Conservation (phyloP, 2,888 invertebrate genomes). For the Spodoptera exigua region DNA sequence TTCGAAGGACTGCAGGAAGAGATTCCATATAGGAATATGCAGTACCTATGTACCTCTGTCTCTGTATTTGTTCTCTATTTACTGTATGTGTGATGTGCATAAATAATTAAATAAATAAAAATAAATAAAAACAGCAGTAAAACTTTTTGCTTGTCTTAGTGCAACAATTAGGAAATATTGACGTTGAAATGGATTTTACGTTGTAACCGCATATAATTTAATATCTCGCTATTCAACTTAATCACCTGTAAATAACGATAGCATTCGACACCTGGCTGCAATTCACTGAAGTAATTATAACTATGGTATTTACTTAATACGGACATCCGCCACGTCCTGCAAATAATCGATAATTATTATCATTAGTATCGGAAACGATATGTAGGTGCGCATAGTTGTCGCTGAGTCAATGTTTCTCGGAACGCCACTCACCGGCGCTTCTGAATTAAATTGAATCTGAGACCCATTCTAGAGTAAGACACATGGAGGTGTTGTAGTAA, state of each 20-base stretch:
- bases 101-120: too few relatives aligned
- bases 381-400: constrained; percentile 56
- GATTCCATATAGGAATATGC: too few relatives aligned
- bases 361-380: constrained; percentile 73
- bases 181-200: constrained; percentile 52
- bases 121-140: constrained; percentile 37
- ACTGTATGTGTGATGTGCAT: too few relatives aligned
- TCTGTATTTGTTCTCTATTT: too few relatives aligned
- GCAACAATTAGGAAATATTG: constrained; percentile 37
- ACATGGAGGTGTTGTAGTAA: constrained; percentile 64
- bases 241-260: constrained; percentile 23
- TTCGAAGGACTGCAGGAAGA: too few relatives aligned
- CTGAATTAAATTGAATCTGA: constrained; percentile 65
- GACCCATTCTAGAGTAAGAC: constrained; percentile 62
- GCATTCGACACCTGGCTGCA: constrained; percentile 9
- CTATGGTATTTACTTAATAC: constrained; percentile 37
- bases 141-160: constrained; percentile 32
- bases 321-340: constrained; percentile 47
- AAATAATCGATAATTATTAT: constrained; percentile 60
- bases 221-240: constrained; percentile 14
- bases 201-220: constrained; percentile 30
- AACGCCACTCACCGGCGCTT: constrained; percentile 63
- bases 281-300: constrained; percentile 11
- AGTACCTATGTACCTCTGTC: too few relatives aligned
- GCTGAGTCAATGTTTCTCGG: constrained; percentile 71